Base-by-base conservation (phyloP, 2,888 invertebrate species). In the Azorinus chamasolen region DNA sequence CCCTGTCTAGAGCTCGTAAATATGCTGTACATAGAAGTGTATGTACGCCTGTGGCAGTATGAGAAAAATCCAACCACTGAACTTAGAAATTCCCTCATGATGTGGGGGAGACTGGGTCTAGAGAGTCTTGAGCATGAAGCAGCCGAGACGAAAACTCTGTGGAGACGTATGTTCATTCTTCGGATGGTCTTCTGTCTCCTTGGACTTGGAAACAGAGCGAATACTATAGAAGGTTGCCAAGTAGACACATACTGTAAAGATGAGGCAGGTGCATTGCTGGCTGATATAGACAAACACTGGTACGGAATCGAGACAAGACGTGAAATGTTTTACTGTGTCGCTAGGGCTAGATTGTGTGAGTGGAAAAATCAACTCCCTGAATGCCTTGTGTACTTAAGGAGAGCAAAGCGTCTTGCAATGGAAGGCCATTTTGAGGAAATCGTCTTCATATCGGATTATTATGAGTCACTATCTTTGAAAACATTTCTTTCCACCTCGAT, bases 121-220 rank as follows among this genome's bases (percentile, higher is more conserved):
- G 62, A 69, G 43, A 71, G 77, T 48, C 53, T 84, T 1, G 59
- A 70, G 10, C 58, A 79, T 12, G 81, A 84, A 46, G 72, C 70
- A 16, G 68, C 66, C 10, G 75, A 74, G 10, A 78, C 79, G 2
- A 58, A 63, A 27, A 48, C 14, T 16, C 46, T 81, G 1, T 84
- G 83, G 83, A 77, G 63, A 37, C 70, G 81, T 18, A 84, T 81
- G 77, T 81, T 81, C 39, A 57, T 84, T 3, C 50, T 84, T 5
- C 64, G 83, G 59, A 84, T 84, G 83, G 72, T 72, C 14, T 81
- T 84, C 51, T 73, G 79, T 58, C 66, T 81, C 16, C 58, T 81
- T 22, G 83, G 83, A 27, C 55, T 84, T n/a, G 81, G 83, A 41
- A 81, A 84, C 39, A 55, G 75, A 27, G 79, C 78, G 16, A 75